Conservation (phyloP, 2,113 vertebrate species). For the Turdus rufiventris region DNA sequence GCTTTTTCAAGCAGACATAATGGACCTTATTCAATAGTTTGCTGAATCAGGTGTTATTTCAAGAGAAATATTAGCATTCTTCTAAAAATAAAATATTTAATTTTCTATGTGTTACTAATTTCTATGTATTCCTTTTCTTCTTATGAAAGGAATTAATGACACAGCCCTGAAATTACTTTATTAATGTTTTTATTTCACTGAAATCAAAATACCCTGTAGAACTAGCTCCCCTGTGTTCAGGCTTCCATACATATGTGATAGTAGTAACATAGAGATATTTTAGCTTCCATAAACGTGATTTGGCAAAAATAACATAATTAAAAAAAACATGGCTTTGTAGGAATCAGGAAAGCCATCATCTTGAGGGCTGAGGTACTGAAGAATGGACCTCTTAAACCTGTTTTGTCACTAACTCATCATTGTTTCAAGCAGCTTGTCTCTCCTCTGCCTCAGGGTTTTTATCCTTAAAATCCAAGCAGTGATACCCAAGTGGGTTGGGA, state of each 20-base stretch:
- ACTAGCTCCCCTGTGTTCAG: not conserved
- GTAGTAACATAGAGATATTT: not conserved
- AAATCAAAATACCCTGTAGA: not conserved
- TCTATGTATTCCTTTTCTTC: not conserved
- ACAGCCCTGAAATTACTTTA: not conserved
- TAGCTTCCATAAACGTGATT: not conserved
- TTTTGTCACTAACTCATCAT: not conserved
- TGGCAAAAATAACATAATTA: not conserved
- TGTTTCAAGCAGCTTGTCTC: not conserved
- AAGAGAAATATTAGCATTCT: conserved; percentile 27
- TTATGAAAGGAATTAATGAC: not conserved
- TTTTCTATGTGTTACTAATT: not conserved
- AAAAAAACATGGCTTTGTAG: not conserved
- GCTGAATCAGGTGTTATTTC: conserved; percentile 51
- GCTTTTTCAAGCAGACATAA: conserved; percentile 50
- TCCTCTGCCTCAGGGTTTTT: not conserved
- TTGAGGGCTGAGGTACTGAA: not conserved
- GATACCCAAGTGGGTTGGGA: too few relatives aligned
- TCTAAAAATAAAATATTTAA: conserved; percentile 4
- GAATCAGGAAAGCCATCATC: not conserved
- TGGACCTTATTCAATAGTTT: conserved; percentile 60
- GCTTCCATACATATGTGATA: not conserved
- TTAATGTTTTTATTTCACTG: not conserved
- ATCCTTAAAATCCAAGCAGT: too few relatives aligned
- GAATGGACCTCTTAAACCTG: not conserved